phyloP scores from a whole-genome alignment of 2,113 vertebrate genomes.

The Heptranchias perlo region DNA sequence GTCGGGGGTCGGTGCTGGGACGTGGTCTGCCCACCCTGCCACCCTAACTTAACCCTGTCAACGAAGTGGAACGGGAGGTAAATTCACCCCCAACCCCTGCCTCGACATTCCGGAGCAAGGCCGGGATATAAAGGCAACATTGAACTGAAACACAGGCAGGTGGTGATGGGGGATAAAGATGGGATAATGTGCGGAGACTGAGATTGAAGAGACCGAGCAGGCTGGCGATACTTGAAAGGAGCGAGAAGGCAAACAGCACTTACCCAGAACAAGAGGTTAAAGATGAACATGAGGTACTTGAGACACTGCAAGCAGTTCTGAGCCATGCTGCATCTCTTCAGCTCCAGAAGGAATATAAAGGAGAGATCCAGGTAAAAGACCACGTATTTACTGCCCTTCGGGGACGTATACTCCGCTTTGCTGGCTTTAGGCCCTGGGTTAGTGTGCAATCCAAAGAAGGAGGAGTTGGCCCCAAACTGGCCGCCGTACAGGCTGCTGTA shows the following conservation, averaged over 20 bases:
- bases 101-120: no score
- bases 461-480: constrained; percentile 70
- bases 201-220: background rate
- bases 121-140: background rate
- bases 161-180: background rate
- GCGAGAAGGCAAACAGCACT: constrained; percentile 54
- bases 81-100: no score
- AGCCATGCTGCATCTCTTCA: constrained; percentile 96
- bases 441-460: constrained; percentile 80
- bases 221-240: background rate
- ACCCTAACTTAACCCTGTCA: no score
- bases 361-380: constrained; percentile 99
- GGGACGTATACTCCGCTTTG: constrained; percentile 72
- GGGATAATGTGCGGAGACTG: background rate
- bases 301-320: constrained; percentile 92
- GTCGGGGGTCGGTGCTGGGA: background rate
- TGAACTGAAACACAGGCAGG: background rate
- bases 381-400: constrained; percentile 92
- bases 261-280: constrained; percentile 99
- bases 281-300: constrained; percentile 98
- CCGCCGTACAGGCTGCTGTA: constrained; percentile 81
- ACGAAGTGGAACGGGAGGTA: background rate
- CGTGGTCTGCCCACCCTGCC: no score
- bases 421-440: constrained; percentile 77
- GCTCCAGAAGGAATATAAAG: constrained; percentile 98